Percentiles rank a stretch among this genome's conserved stretches.
Evolutionary conservation across 2,888 invertebrate genomes (phyloP).

Genomic region (Copidosoma aretas): DNA sequence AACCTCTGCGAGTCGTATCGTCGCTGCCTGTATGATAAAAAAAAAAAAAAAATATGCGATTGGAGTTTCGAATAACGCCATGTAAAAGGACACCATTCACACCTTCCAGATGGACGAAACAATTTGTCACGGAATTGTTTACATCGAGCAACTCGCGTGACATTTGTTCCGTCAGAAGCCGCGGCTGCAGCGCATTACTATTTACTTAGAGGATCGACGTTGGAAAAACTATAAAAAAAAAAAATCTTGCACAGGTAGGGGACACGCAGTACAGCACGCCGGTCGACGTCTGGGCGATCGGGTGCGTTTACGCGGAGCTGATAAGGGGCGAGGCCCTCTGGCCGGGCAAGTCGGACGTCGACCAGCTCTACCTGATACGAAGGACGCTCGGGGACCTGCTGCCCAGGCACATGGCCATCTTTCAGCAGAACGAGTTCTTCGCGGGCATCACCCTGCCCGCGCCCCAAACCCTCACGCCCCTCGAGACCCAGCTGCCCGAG

Average conservation of each 20-base stretch:
- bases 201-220: no score
- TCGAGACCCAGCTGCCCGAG: slow-evolving; percentile 86
- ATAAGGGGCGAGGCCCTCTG: slow-evolving; percentile 91
- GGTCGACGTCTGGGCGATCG: slow-evolving; percentile 99
- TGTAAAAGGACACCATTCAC: no score
- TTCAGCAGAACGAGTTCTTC: slow-evolving; percentile 94
- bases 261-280: slow-evolving; percentile 92
- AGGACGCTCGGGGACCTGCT: slow-evolving; percentile 93
- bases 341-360: slow-evolving; percentile 99
- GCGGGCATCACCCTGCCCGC: slow-evolving; percentile 92
- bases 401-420: slow-evolving; percentile 93
- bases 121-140: no score
- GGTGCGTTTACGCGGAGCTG: slow-evolving; percentile 88
- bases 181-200: no score
- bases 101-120: no score
- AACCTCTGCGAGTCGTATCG: no score
- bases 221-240: no score
- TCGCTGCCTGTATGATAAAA: no score
- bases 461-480: slow-evolving; percentile 82
- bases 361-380: slow-evolving; percentile 94
- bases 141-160: background rate
- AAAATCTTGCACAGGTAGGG: slow-evolving; percentile 72
- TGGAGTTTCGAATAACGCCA: no score
- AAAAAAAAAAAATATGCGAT: no score
- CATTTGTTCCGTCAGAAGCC: no score